Evolutionary conservation across 2,888 invertebrate genomes (phyloP).

Genomic region (Macrosiphum euphorbiae): DNA sequence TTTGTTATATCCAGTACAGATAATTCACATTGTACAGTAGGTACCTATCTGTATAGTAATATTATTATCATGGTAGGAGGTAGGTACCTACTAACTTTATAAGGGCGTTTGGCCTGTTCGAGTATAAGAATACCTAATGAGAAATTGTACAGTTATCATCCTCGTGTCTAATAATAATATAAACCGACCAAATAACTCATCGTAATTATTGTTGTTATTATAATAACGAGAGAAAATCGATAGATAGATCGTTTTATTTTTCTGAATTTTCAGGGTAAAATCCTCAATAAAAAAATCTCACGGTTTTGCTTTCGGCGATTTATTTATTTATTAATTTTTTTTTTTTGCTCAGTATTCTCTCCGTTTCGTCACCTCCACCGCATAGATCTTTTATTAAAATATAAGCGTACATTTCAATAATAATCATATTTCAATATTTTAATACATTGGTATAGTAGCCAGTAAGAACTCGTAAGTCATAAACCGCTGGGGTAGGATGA

Average conservation of each 20-base stretch:
- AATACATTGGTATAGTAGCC: neutral
- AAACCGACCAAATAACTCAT: neutral
- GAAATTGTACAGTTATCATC: neutral
- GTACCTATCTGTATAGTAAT: neutral
- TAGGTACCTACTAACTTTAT: neutral
- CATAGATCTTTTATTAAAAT: neutral
- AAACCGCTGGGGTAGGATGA: neutral
- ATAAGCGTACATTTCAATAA: neutral
- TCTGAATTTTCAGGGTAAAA: constrained; percentile 39
- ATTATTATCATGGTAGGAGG: neutral
- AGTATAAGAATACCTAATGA: neutral
- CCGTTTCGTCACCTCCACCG: neutral
- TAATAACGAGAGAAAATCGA: neutral
- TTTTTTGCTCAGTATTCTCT: neutral
- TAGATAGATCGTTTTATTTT: neutral
- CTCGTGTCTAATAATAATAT: neutral
- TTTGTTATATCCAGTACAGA: neutral
- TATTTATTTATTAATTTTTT: neutral
- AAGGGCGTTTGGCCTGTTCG: neutral
- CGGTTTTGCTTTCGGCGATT: neutral
- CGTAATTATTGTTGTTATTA: neutral
- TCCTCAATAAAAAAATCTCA: neutral
- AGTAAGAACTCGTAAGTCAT: neutral
- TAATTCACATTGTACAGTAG: neutral
- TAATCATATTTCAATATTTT: neutral